A percentile compares a stretch with the other conserved stretches of the same genome.
Conservation (phyloP, 2,113 vertebrate genomes). For the Apteryx mantelli region DNA sequence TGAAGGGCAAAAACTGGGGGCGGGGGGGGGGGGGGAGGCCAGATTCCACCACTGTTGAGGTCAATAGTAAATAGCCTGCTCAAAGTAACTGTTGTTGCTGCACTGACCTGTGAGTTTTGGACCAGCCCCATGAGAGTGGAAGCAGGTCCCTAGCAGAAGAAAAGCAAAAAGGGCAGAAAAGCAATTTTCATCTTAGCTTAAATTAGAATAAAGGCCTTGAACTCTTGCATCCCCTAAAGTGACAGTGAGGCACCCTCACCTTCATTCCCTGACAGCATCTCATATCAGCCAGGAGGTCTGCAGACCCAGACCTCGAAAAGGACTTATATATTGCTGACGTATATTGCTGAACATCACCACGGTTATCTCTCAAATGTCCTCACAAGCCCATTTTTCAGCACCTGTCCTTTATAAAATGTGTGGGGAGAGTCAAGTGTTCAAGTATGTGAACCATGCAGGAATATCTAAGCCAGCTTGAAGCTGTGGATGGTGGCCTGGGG, state of each 20-base stretch:
- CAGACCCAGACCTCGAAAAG: neutral
- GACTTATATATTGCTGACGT: neutral
- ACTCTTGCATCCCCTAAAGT: neutral
- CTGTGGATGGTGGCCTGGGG: neutral
- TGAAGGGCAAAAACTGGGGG: neutral
- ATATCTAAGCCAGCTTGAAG: neutral
- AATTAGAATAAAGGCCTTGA: neutral
- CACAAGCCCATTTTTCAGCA: neutral
- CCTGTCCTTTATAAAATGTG: rapidly evolving
- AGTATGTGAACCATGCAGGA: neutral
- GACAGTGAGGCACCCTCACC: neutral
- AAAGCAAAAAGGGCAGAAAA: neutral
- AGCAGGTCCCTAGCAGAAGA: neutral
- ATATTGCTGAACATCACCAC: neutral
- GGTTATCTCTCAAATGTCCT: neutral
- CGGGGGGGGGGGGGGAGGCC: rapidly evolving
- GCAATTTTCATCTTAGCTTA: neutral
- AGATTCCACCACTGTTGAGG: neutral
- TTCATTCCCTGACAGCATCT: neutral
- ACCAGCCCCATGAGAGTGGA: neutral
- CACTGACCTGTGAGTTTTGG: neutral
- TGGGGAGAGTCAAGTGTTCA: neutral
- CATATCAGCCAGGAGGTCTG: neutral
- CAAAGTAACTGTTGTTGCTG: neutral
- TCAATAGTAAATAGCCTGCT: neutral